Conservation (phyloP, 2,797 vertebrate species). For the Phrynocephalus vlangalii region DNA sequence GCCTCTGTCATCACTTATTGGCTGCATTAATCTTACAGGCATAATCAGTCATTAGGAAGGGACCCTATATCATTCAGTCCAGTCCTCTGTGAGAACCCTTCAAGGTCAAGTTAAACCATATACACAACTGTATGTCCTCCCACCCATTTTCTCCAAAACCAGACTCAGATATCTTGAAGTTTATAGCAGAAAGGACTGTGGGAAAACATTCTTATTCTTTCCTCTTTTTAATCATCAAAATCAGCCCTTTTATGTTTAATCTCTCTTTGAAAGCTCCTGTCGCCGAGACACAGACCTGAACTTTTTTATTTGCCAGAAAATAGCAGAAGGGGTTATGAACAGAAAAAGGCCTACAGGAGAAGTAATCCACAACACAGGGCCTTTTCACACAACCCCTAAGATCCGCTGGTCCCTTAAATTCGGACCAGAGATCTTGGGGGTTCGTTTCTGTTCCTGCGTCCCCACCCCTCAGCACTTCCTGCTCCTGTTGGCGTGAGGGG, state of each 20-base stretch:
- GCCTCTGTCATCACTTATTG: not conserved
- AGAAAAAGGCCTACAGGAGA: not conserved
- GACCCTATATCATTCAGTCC: not conserved
- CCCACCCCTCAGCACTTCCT: too few species aligned
- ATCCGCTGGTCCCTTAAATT: too few species aligned
- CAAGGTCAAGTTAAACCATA: not conserved
- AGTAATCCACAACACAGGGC: not conserved
- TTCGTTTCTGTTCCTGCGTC: too few species aligned
- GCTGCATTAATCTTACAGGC: not conserved
- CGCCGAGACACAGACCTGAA: not conserved
- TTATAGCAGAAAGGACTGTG: too few species aligned
- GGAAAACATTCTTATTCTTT: not conserved
- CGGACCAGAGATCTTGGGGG: too few species aligned
- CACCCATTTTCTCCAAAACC: not conserved
- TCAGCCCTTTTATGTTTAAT: not conserved
- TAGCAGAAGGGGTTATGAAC: not conserved
- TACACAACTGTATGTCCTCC: not conserved
- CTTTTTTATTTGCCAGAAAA: not conserved
- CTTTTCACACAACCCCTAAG: too few species aligned
- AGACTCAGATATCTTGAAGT: not conserved
- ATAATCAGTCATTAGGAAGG: not conserved
- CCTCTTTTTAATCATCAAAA: not conserved
- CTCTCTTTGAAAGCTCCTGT: not conserved
- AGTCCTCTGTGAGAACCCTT: not conserved
- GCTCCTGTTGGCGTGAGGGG: too few species aligned